Evolutionary conservation across 2,888 invertebrate species (phyloP), one percentile per base, ranked within the genome.

Genomic region (Drosophila anceps): DNA sequence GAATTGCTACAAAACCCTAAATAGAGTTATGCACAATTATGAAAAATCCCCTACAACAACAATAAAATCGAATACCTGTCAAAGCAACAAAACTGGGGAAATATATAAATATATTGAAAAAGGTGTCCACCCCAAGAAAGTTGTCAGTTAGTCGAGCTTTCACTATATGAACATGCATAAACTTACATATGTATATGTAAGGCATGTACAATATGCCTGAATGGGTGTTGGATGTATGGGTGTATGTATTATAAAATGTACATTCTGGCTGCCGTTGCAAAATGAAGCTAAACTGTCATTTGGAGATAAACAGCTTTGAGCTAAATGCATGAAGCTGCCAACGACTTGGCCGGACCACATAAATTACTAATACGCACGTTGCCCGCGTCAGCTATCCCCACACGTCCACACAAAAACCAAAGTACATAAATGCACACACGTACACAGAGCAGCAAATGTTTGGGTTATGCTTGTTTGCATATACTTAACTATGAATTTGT

Each of bases 351-450:
- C 62, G 68, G 69, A 59, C 74, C 81, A 73, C 72, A 84, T 88
- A 86, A 81, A 88, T 86, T 81, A 75, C 89, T 88, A 79, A 84
- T 85, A 84, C 84, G 84, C 84, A 76, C 72, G 81, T 81, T 84
- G 79, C 84, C 75, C 59, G 50, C 65, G 63, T 58, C 71, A 67
- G 59, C 73, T 55, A 44, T 51, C 15, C 61, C 31, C 70, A 55
- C 70, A 76, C 60, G 41, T 54, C 62, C 68, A 67, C 68, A 68
- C 46, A 31, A 46, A 61, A 63, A 74, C 60, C 71, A 53, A 51
- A 51, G 20, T 59, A 66, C 71, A 27, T 31, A 24, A 43, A 37
- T 7, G 46, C 39, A 60, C 58, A 65, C 31, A 68, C 67, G 39
- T 43, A 39, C 20, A 43, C 8, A 15, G 29, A 12, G 27, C 13